These are phyloP conservation scores for Paguma larvata DNA, from an alignment of 2,797 vertebrate genomes.

Conservation along the genomic window DNA sequence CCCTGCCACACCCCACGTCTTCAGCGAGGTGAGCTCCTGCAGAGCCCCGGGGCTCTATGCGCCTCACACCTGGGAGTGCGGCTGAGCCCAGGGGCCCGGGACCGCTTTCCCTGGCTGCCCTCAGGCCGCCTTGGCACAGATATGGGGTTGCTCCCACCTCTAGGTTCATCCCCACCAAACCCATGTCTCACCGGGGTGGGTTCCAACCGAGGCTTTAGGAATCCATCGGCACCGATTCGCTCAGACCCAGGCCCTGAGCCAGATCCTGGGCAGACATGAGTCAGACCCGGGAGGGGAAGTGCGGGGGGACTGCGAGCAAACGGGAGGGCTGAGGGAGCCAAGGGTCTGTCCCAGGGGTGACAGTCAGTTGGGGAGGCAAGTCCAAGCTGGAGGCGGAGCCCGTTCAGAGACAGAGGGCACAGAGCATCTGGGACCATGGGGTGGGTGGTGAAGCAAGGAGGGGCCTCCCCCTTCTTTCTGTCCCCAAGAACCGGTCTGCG, in stretches of 20 bases:
- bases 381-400: background rate
- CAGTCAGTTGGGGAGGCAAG: no score
- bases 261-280: background rate
- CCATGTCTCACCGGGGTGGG: background rate
- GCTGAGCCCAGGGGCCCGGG: background rate
- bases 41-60: background rate
- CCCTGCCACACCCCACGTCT: rapidly evolving
- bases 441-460: no score
- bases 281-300: background rate
- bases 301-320: background rate
- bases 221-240: background rate
- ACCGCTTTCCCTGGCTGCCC: background rate
- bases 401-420: background rate
- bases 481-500: background rate
- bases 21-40: background rate
- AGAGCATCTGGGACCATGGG: no score
- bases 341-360: background rate
- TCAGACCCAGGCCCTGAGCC: background rate
- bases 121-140: background rate
- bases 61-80: background rate
- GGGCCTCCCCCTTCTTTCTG: background rate
- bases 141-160: background rate
- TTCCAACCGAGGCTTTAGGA: background rate
- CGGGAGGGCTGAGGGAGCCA: background rate
- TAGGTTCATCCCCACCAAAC: background rate